Conservation (phyloP, 1,140 invertebrate species). For the Drosophila malerkotliana region DNA sequence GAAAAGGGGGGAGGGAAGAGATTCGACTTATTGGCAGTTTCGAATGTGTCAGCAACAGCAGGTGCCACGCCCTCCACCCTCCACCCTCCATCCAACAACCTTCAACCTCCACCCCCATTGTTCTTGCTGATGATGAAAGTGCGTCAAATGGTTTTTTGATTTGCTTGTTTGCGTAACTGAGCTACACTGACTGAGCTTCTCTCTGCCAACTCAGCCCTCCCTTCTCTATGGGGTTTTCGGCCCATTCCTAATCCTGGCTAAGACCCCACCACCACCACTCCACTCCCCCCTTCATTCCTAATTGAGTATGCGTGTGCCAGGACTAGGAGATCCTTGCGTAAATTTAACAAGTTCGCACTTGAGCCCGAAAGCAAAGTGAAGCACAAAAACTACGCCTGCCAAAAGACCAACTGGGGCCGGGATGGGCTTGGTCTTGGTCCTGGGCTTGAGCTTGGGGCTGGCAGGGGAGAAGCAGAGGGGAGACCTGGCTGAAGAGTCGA, state of each 20-base stretch:
- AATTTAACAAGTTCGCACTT: constrained; percentile 81
- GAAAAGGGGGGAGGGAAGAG: background rate
- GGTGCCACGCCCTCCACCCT: constrained; percentile 50
- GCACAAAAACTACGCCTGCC: constrained; percentile 63
- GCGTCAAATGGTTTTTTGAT: constrained; percentile 81
- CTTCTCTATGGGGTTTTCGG: too few relatives aligned
- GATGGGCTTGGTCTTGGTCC: background rate
- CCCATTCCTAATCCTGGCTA: background rate
- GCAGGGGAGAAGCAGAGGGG: too few relatives aligned
- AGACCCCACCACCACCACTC: background rate
- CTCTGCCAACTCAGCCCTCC: constrained; percentile 1
- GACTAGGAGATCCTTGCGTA: constrained; percentile 66
- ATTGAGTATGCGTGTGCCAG: constrained; percentile 79
- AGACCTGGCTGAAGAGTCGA: background rate
- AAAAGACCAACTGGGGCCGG: constrained; percentile 23
- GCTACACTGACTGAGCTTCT: constrained; percentile 22
- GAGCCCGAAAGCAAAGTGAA: constrained; percentile 60
- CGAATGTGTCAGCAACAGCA: constrained; percentile 76
- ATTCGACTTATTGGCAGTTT: constrained; percentile 76
- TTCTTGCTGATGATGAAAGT: constrained; percentile 74
- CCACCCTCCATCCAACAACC: background rate
- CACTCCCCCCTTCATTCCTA: constrained; percentile 37
- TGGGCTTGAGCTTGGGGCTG: background rate
- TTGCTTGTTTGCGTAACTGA: constrained; percentile 78
- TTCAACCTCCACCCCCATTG: constrained; percentile 2